Conservation (phyloP, 2,113 vertebrate genomes). For the Brachypteracias leptosomus region DNA sequence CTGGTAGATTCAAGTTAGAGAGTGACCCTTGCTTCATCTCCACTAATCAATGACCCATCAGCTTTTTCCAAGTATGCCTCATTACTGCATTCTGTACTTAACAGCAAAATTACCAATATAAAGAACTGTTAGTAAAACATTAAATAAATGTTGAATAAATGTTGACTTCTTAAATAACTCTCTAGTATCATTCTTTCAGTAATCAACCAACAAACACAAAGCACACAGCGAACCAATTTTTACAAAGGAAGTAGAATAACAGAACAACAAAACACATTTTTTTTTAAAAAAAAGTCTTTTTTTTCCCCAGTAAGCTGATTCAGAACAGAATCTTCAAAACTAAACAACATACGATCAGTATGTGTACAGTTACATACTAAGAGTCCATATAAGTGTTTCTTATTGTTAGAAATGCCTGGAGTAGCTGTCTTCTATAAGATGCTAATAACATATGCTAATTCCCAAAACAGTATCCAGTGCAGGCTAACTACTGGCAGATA, state of each 20-base stretch:
- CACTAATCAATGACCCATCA: neutral
- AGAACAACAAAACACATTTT: neutral
- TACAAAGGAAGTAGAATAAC: neutral
- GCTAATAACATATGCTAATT: neutral
- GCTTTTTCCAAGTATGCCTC: neutral
- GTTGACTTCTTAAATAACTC: neutral
- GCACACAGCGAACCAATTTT: neutral
- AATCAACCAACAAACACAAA: neutral
- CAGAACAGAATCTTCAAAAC: neutral
- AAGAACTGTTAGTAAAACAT: neutral
- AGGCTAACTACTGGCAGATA: neutral
- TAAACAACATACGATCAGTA: neutral
- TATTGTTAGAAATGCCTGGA: neutral
- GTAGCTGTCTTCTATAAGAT: neutral
- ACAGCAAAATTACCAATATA: neutral
- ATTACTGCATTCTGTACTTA: neutral
- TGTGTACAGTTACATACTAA: neutral
- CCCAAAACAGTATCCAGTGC: neutral
- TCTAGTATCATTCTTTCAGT: neutral
- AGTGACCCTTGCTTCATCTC: neutral
- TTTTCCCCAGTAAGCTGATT: neutral
- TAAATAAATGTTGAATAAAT: neutral
- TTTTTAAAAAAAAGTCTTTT: accelerated
- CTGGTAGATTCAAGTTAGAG: neutral
- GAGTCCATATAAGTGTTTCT: neutral